These are phyloP conservation scores for Odocoileus hemionus DNA, from an alignment of 2,113 vertebrate species.

Conservation along the genomic window DNA sequence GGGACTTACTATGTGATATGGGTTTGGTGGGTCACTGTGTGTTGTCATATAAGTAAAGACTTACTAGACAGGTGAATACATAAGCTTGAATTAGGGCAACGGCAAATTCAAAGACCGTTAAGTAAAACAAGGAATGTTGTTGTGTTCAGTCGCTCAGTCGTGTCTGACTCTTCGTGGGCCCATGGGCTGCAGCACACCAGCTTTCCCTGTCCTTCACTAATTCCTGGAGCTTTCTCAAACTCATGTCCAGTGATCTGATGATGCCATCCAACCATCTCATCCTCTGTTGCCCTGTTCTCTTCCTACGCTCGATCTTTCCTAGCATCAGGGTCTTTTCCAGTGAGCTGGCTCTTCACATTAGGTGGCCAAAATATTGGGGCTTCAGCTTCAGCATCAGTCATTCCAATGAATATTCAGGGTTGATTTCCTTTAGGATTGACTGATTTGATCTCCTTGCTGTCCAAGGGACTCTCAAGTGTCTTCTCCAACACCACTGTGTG, in stretches of 20 bases:
- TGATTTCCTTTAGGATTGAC: not conserved
- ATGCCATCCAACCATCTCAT: not conserved
- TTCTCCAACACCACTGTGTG: not conserved
- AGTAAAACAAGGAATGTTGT: not conserved
- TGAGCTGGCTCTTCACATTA: not conserved
- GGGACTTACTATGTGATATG: not conserved
- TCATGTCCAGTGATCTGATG: not conserved
- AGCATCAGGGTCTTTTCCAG: not conserved
- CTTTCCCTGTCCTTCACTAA: not conserved
- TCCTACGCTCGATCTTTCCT: not conserved
- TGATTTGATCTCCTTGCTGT: not conserved
- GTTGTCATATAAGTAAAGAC: not conserved
- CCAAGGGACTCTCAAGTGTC: not conserved
- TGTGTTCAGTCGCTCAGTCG: not conserved
- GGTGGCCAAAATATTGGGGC: not conserved
- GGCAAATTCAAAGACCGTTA: not conserved
- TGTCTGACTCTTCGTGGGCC: not conserved
- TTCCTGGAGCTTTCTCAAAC: not conserved
- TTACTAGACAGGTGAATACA: not conserved
- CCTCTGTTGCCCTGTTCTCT: not conserved
- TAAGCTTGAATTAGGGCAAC: not conserved
- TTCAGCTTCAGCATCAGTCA: not conserved
- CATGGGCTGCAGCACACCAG: not conserved
- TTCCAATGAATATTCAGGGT: not conserved
- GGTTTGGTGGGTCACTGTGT: not conserved